Percentiles rank a stretch among this genome's conserved stretches.
Evolutionary conservation across 2,888 invertebrate genomes (phyloP).

Genomic region (Hypselothyrea guttata): DNA sequence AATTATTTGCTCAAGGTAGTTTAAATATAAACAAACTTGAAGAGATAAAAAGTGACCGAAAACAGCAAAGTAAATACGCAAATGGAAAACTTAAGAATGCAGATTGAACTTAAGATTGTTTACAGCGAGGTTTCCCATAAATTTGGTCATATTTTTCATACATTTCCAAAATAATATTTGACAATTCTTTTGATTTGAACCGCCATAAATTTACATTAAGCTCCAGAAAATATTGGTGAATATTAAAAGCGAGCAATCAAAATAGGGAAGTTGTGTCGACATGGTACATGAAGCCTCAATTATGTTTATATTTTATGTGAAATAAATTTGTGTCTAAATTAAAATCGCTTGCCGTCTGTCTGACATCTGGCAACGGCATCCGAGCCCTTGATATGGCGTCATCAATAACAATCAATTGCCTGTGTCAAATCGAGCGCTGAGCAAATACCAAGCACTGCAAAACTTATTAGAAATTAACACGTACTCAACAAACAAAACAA

Average conservation of each 20-base stretch:
- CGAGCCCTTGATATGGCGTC: constrained; percentile 51
- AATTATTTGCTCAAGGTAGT: background rate
- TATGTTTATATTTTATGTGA: constrained; percentile 19
- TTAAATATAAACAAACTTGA: too few species aligned
- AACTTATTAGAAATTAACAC: background rate
- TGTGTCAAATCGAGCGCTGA: constrained; percentile 65
- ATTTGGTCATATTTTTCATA: too few species aligned
- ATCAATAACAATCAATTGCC: constrained; percentile 73
- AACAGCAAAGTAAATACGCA: constrained; percentile 20
- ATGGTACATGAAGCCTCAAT: constrained; percentile 45
- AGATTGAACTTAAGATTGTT: background rate
- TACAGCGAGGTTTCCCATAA: too few species aligned
- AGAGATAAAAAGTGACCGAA: too few species aligned
- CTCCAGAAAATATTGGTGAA: constrained; percentile 24
- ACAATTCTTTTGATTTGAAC: too few species aligned
- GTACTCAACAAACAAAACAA: background rate
- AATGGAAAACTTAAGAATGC: constrained; percentile 2
- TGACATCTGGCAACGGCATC: constrained; percentile 39
- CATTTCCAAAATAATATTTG: too few species aligned
- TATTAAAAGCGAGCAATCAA: constrained; percentile 45
- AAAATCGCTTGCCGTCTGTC: constrained; percentile 27
- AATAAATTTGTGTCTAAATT: constrained; percentile 6
- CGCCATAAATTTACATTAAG: constrained; percentile 12
- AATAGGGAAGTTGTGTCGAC: constrained; percentile 53
- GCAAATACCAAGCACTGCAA: background rate